phyloP scores from a whole-genome alignment of 2,797 vertebrate genomes.

The Galagoides demidoff region DNA sequence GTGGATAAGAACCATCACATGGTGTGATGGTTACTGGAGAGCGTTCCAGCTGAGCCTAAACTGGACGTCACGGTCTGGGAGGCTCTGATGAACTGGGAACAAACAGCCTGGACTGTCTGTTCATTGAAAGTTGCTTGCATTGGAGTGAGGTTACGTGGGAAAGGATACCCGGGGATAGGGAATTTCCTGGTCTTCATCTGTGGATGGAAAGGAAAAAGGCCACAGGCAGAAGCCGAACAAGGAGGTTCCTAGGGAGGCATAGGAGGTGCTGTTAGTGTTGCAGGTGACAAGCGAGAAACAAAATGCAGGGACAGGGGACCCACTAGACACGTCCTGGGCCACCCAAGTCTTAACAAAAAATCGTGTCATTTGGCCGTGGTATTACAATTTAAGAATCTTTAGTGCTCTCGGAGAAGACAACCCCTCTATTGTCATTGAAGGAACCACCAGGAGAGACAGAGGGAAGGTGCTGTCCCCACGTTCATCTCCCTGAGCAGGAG shows the following conservation, averaged over 20 bases:
- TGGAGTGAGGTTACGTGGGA: neutral
- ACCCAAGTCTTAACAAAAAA: neutral
- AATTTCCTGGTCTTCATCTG: neutral
- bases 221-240: neutral
- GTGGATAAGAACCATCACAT: neutral
- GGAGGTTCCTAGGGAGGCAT: neutral
- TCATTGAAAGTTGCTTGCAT: neutral
- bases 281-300: neutral
- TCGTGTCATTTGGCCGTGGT: neutral
- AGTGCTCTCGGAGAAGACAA: neutral
- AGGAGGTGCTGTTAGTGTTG: neutral
- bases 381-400: neutral
- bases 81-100: neutral
- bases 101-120: neutral
- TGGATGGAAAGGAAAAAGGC: neutral
- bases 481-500: no score
- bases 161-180: neutral
- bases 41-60: neutral
- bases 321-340: neutral
- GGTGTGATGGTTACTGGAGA: neutral
- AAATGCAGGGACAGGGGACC: neutral
- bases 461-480: fast-evolving
- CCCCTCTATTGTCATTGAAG: neutral
- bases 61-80: neutral
- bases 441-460: neutral